These are phyloP conservation scores for Hirtodrosophila cameraria DNA, from an alignment of 2,888 invertebrate species.

Conservation along the genomic window DNA sequence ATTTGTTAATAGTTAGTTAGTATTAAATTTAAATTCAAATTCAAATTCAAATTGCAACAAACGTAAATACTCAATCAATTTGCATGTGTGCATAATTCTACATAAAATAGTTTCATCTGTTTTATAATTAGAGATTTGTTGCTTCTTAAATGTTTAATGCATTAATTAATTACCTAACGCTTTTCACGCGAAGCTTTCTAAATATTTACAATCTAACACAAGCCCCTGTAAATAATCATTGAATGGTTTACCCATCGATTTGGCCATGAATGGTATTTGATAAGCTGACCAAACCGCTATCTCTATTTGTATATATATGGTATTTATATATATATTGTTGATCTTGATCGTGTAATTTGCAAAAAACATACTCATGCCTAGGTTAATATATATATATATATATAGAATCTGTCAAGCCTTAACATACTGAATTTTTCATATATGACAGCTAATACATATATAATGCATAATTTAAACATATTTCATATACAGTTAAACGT, in stretches of 20 bases:
- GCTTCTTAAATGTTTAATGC: constrained; percentile 39
- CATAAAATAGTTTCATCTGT: constrained; percentile 76
- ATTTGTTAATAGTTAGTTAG: constrained; percentile 46
- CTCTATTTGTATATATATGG: constrained; percentile 19
- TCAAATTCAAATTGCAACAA: constrained; percentile 74
- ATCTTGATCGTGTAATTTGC: constrained; percentile 42
- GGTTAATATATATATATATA: constrained; percentile 44
- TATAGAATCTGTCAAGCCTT: constrained; percentile 76
- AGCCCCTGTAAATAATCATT: constrained; percentile 79
- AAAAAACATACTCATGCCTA: constrained; percentile 38
- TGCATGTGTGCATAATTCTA: constrained; percentile 67
- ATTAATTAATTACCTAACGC: constrained; percentile 50
- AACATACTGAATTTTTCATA: constrained; percentile 59
- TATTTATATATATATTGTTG: constrained; percentile 23
- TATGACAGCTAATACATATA: constrained; percentile 54
- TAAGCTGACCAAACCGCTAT: constrained; percentile 39
- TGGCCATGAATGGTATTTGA: constrained; percentile 26
- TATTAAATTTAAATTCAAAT: no score
- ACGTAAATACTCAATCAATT: constrained; percentile 73
- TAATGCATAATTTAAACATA: constrained; percentile 47
- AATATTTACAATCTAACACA: constrained; percentile 77
- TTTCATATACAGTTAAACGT: constrained; percentile 61
- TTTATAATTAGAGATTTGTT: constrained; percentile 54
- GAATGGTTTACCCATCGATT: constrained; percentile 37
- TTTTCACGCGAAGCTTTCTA: constrained; percentile 46